Conservation (phyloP, 2,888 invertebrate genomes). For the Ophioninae sp. region DNA sequence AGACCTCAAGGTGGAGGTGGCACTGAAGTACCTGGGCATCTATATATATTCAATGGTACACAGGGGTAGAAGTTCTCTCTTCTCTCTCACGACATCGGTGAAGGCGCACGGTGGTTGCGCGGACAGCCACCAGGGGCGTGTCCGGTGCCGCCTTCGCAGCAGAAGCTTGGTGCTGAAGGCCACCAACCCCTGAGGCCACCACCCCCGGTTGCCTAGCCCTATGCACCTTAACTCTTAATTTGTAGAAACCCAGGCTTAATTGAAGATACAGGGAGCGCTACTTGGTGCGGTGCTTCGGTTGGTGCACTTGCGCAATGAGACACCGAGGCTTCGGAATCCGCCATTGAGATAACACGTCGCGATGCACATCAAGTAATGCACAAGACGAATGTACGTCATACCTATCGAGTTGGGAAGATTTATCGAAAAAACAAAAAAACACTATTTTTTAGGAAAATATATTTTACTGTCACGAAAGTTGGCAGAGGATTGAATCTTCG, state of each 20-base stretch:
- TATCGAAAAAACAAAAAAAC: background rate
- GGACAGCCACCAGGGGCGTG: conserved; percentile 78
- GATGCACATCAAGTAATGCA: conserved; percentile 10
- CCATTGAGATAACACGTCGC: conserved; percentile 50
- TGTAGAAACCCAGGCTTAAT: conserved; percentile 74
- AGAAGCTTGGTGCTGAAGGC: conserved; percentile 68
- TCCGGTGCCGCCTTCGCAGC: conserved; percentile 79
- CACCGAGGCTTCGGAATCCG: conserved; percentile 44
- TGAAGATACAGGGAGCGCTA: conserved; percentile 66
- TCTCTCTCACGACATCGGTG: conserved; percentile 51
- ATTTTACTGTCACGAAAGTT: conserved; percentile 1
- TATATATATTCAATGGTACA: conserved; percentile 46
- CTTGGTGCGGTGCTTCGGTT: conserved; percentile 60
- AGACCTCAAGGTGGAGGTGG: conserved; percentile 59
- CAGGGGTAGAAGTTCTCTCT: conserved; percentile 57
- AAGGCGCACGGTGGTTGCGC: conserved; percentile 78
- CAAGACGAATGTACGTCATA: conserved; percentile 1
- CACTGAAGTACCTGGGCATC: conserved; percentile 60
- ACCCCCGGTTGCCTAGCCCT: conserved; percentile 69
- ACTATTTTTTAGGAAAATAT: conserved; percentile 16
- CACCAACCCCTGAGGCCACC: conserved; percentile 74
- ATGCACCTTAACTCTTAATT: conserved; percentile 77
- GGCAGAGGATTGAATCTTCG: conserved; percentile 2
- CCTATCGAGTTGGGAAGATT: conserved; percentile 5
- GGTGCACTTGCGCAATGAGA: conserved; percentile 69